Conservation (phyloP, 2,888 invertebrate species). For the Saturnia japonica region DNA sequence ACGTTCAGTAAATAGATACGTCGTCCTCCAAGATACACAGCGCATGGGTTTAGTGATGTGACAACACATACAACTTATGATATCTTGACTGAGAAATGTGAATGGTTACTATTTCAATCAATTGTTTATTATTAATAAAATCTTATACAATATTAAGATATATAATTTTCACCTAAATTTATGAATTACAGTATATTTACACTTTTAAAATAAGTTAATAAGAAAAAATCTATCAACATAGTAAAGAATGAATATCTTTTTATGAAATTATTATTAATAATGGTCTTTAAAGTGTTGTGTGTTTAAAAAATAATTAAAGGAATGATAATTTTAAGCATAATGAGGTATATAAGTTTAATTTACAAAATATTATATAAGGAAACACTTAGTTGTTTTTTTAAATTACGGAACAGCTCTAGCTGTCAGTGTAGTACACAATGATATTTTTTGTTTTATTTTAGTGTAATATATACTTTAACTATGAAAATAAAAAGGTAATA, state of each 20-base stretch:
- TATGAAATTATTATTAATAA: neutral
- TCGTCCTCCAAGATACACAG: neutral
- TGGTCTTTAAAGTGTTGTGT: neutral
- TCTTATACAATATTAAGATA: neutral
- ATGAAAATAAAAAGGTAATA: neutral
- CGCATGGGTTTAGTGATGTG: slow-evolving; percentile 10
- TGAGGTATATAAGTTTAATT: neutral
- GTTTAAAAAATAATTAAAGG: neutral
- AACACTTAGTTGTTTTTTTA: neutral
- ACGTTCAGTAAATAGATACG: slow-evolving; percentile 8
- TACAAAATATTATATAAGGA: neutral
- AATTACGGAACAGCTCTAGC: neutral
- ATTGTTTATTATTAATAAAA: neutral
- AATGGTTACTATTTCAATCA: neutral
- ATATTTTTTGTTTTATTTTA: neutral
- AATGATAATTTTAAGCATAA: neutral
- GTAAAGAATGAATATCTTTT: neutral
- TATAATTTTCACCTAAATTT: neutral
- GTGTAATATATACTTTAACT: neutral
- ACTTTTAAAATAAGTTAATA: neutral
- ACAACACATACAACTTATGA: neutral
- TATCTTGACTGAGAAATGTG: neutral
- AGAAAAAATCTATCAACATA: neutral
- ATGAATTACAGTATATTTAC: neutral
- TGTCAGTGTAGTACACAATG: neutral